These are phyloP conservation scores for Lysiphlebus fabarum DNA, from an alignment of 1,140 invertebrate genomes.

Conservation along the genomic window DNA sequence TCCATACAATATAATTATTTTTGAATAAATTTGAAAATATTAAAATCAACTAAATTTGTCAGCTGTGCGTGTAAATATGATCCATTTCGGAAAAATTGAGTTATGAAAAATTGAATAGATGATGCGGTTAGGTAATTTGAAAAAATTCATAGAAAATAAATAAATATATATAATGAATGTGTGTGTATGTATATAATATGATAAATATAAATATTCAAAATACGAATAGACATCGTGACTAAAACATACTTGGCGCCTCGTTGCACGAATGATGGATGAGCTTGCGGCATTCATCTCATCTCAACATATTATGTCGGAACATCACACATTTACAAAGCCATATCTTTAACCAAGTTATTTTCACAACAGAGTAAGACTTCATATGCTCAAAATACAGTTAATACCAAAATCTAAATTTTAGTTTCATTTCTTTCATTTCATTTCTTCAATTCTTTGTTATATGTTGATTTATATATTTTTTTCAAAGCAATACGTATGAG, in stretches of 20 bases:
- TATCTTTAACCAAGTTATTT: constrained; percentile 41
- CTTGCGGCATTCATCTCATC: constrained; percentile 31
- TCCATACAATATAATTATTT: too few species aligned
- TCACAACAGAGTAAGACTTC: constrained; percentile 30
- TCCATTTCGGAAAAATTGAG: too few species aligned
- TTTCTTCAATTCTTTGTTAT: constrained; percentile 17
- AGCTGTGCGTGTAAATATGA: too few species aligned
- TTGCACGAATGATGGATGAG: constrained; percentile 45
- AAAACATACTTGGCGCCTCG: constrained; percentile 21
- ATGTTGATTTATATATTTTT: background rate
- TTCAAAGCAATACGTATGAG: too few species aligned
- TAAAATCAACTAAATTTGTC: too few species aligned
- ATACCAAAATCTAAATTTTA: constrained; percentile 21
- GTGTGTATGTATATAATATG: too few species aligned
- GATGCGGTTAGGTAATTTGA: too few species aligned
- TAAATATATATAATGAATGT: too few species aligned
- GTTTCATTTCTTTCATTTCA: constrained; percentile 31
- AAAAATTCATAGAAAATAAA: too few species aligned
- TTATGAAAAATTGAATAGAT: too few species aligned
- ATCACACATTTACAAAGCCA: constrained; percentile 38
- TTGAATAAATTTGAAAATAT: too few species aligned
- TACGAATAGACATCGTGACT: constrained; percentile 3
- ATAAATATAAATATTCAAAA: background rate
- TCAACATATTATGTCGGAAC: constrained; percentile 40
- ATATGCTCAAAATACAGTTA: constrained; percentile 41